Conservation (phyloP, 2,888 invertebrate species). For the Coelogynopora nodosa region DNA sequence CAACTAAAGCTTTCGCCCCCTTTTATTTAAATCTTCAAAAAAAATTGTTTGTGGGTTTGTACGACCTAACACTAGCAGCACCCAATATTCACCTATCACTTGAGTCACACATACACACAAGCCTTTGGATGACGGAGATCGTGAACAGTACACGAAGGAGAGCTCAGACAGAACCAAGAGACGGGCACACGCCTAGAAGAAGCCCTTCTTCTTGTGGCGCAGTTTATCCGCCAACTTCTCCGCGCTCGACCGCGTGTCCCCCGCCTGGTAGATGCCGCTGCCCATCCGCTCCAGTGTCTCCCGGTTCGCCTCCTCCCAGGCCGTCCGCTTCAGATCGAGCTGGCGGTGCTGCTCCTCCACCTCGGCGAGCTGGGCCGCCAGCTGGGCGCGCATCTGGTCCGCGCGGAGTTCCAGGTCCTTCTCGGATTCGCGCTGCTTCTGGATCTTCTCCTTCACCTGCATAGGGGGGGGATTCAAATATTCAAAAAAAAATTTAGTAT, state of each 20-base stretch:
- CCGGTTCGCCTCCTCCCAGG: slow-evolving; percentile 17
- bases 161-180: too few relatives aligned
- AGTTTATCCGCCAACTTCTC: slow-evolving; percentile 3
- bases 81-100: too few relatives aligned
- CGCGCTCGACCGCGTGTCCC: neutral
- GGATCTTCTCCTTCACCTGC: slow-evolving; percentile 9
- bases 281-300: slow-evolving; percentile 18
- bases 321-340: neutral
- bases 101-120: too few relatives aligned
- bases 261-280: neutral
- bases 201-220: neutral
- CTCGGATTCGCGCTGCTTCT: slow-evolving; percentile 7
- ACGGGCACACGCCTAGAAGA: too few relatives aligned
- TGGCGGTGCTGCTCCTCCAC: neutral
- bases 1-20: too few relatives aligned
- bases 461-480: neutral
- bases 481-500: neutral
- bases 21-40: too few relatives aligned
- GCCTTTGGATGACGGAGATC: too few relatives aligned
- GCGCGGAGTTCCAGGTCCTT: slow-evolving; percentile 7
- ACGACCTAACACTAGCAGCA: too few relatives aligned
- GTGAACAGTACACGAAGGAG: too few relatives aligned
- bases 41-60: too few relatives aligned
- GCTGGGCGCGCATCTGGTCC: slow-evolving; percentile 2
- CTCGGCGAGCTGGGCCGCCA: slow-evolving; percentile 8